Conservation (phyloP, 2,113 vertebrate species). For the Shinisaurus crocodilurus region DNA sequence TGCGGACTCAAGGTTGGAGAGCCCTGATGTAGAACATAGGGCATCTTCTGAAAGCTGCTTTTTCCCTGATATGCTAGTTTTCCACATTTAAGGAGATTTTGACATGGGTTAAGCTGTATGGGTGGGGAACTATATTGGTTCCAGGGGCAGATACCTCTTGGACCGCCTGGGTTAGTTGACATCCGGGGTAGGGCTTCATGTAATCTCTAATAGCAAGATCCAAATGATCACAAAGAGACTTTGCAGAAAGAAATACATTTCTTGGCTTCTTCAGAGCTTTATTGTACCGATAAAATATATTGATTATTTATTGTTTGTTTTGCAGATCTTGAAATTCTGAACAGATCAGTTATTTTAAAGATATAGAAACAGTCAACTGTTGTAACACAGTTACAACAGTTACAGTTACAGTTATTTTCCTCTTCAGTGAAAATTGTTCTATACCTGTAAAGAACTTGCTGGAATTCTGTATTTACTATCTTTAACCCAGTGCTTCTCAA, state of each 20-base stretch:
- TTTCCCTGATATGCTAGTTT: neutral
- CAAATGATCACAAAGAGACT: neutral
- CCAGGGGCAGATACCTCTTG: too few relatives aligned
- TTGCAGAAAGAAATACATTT: neutral
- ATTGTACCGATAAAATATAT: neutral
- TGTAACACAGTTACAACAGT: neutral
- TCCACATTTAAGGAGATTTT: neutral
- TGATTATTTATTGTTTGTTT: neutral
- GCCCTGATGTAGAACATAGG: neutral
- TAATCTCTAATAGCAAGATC: neutral
- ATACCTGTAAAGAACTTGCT: neutral
- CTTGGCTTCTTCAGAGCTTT: neutral
- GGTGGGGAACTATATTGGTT: too few relatives aligned
- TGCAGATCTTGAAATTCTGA: neutral
- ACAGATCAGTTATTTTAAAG: neutral
- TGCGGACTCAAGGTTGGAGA: too few relatives aligned
- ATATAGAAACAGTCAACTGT: neutral
- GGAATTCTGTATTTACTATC: neutral
- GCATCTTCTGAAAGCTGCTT: neutral
- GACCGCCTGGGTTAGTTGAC: too few relatives aligned
- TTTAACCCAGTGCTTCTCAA: too few relatives aligned
- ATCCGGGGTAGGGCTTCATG: neutral
- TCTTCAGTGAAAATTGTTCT: neutral
- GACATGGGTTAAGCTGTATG: neutral
- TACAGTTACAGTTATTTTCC: too few relatives aligned